Evolutionary conservation across 2,797 vertebrate genomes (phyloP).

Genomic region (Rhynchonycteris naso): DNA sequence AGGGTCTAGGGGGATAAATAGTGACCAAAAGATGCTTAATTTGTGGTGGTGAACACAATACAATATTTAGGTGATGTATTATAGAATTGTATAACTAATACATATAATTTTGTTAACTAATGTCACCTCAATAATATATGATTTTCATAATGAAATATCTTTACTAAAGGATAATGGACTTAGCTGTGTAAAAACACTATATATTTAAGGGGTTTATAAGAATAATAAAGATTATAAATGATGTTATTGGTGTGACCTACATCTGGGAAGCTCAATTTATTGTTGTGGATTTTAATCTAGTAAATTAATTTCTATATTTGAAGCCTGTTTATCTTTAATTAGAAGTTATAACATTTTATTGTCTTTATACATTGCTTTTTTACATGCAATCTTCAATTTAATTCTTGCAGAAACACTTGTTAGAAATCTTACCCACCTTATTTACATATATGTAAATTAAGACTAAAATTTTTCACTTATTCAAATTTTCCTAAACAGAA

Average conservation of each 20-base stretch:
- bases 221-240: neutral
- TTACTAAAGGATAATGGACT: neutral
- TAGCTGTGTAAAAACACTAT: neutral
- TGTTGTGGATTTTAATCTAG: neutral
- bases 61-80: too few species aligned
- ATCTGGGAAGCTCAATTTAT: neutral
- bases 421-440: neutral
- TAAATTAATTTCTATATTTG: neutral
- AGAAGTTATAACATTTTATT: slow-evolving; percentile 8
- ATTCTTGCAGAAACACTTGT: neutral
- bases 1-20: too few species aligned
- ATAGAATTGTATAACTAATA: too few species aligned
- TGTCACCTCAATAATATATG: neutral
- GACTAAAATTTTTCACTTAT: neutral
- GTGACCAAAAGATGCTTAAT: too few species aligned
- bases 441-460: neutral
- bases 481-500: neutral
- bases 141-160: neutral
- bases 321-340: neutral
- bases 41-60: too few species aligned
- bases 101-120: too few species aligned
- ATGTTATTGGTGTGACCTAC: neutral
- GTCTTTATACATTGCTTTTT: neutral
- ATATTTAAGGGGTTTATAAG: neutral
- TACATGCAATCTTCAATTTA: neutral